Conservation (phyloP, 2,113 vertebrate genomes). For the Eulemur macaco region DNA sequence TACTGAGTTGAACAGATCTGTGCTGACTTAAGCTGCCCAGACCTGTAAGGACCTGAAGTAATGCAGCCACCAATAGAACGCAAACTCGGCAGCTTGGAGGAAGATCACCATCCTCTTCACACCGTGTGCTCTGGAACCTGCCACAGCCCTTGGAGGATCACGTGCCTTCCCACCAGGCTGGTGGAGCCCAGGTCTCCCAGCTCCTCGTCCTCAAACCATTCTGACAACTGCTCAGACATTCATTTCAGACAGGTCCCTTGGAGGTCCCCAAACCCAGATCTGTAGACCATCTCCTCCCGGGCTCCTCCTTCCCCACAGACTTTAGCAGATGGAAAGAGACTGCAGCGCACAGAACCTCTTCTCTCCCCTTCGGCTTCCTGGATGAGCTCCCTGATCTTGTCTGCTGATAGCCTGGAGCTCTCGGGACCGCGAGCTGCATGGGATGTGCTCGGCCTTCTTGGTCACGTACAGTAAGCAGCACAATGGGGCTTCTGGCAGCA, state of each 20-base stretch:
- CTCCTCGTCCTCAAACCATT: conserved; percentile 91
- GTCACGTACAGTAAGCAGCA: conserved; percentile 89
- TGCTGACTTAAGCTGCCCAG: neutral
- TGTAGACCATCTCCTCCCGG: conserved; percentile 85
- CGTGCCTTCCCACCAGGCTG: conserved; percentile 72
- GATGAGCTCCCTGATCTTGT: conserved; percentile 87
- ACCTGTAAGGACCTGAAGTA: conserved; percentile 74
- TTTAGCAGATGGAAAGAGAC: conserved; percentile 91
- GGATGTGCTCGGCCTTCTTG: conserved; percentile 88
- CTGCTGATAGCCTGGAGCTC: conserved; percentile 82
- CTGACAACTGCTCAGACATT: conserved; percentile 84
- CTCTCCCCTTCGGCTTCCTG: conserved; percentile 90
- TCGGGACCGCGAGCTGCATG: conserved; percentile 86
- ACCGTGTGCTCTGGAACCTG: conserved; percentile 84
- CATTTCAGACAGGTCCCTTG: conserved; percentile 83
- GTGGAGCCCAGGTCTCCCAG: conserved; percentile 88
- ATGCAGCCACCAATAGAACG: conserved; percentile 82
- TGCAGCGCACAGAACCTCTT: conserved; percentile 84
- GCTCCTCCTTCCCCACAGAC: conserved; percentile 91
- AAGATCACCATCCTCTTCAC: conserved; percentile 86
- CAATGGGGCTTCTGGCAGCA: conserved; percentile 87
- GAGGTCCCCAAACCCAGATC: conserved; percentile 90
- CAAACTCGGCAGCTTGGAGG: conserved; percentile 85
- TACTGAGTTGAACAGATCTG: neutral
- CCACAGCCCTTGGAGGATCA: conserved; percentile 82